phyloP scores from a whole-genome alignment of 2,888 invertebrate species.

The Nymphalis polychloros region DNA sequence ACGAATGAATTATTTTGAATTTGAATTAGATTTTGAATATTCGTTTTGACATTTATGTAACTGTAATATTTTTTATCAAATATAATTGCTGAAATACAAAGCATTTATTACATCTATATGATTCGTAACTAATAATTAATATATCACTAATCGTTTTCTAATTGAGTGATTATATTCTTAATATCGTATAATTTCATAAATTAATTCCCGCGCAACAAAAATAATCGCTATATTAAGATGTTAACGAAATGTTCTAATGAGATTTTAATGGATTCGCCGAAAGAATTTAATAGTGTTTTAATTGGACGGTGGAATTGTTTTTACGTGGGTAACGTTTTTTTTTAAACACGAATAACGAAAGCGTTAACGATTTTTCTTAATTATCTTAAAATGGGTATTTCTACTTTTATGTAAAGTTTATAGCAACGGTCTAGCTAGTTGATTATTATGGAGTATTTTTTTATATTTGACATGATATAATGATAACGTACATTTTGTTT shows the following conservation, averaged over 20 bases:
- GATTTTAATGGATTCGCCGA: conserved; percentile 43
- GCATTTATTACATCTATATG: not conserved
- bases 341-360: not conserved
- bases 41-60: too few relatives aligned
- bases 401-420: not conserved
- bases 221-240: conserved; percentile 43
- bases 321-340: conserved; percentile 8
- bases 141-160: conserved; percentile 22
- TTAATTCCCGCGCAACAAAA: conserved; percentile 27
- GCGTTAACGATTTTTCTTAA: conserved; percentile 7
- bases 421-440: not conserved
- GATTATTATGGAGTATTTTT: too few relatives aligned
- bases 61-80: not conserved
- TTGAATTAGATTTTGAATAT: too few relatives aligned
- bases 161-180: conserved; percentile 24
- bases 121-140: not conserved
- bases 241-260: conserved; percentile 41
- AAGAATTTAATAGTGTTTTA: conserved; percentile 39
- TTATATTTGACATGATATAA: too few relatives aligned
- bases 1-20: too few relatives aligned
- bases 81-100: not conserved
- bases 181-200: conserved; percentile 26
- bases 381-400: conserved; percentile 2
- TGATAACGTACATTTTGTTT: too few relatives aligned
- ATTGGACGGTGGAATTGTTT: conserved; percentile 28